A percentile compares a stretch with the other conserved stretches of the same genome.
Conservation (phyloP, 1,140 invertebrate genomes). For the Mactra quadrangularis region DNA sequence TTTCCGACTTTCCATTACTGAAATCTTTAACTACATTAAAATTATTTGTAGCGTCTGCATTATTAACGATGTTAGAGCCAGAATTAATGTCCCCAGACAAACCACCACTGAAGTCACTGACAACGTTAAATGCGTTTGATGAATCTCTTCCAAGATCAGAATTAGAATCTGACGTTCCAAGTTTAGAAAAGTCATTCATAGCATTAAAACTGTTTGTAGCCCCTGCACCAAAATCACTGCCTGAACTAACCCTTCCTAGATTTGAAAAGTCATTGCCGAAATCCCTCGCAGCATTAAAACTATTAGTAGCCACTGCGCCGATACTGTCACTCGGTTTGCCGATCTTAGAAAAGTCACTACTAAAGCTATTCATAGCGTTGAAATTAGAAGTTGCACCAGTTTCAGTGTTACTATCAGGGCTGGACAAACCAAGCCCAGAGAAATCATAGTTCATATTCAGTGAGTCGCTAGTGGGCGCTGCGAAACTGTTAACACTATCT, state of each 20-base stretch:
- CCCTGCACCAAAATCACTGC: background rate
- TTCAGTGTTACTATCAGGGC: background rate
- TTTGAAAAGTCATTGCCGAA: background rate
- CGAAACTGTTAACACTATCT: background rate
- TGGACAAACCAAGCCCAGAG: constrained; percentile 3
- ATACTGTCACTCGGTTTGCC: too few species aligned
- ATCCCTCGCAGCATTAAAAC: background rate
- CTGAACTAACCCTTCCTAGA: background rate
- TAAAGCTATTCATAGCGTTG: too few species aligned
- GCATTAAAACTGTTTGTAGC: too few species aligned
- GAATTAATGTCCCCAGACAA: too few species aligned
- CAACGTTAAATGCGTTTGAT: too few species aligned
- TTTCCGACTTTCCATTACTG: background rate
- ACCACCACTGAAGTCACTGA: too few species aligned
- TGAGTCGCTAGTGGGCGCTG: background rate
- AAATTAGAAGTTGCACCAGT: too few species aligned
- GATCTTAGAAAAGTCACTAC: too few species aligned
- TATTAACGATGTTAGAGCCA: constrained; percentile 4
- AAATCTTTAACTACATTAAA: background rate
- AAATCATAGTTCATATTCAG: background rate
- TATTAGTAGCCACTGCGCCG: background rate
- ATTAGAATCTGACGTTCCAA: too few species aligned
- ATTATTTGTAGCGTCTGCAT: background rate
- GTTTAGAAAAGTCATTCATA: background rate
- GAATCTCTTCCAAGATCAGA: too few species aligned